Percentiles rank a stretch among this genome's conserved stretches.
phyloP scores from a whole-genome alignment of 2,113 vertebrate species.

The Hypocryptadius cinnamomeus region DNA sequence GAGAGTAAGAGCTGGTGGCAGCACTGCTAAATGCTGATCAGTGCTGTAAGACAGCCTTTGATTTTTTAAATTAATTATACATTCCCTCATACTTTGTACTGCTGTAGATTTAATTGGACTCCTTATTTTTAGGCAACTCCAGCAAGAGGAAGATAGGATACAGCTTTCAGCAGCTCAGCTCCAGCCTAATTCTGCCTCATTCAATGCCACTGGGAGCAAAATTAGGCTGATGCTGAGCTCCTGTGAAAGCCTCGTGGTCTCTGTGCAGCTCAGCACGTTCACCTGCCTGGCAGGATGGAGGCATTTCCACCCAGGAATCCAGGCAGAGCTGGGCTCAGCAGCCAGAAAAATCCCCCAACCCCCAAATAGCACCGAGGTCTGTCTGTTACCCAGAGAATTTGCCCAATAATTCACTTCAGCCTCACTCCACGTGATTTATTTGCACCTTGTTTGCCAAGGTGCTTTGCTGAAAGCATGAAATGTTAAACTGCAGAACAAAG shows the following conservation, averaged over 20 bases:
- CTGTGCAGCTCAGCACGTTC: not conserved
- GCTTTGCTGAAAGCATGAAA: not conserved
- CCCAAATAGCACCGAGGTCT: not conserved
- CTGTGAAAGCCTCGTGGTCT: not conserved
- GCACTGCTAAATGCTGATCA: constrained; percentile 50
- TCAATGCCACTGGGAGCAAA: constrained; percentile 25
- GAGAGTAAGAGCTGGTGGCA: constrained; percentile 13
- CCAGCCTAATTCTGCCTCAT: constrained; percentile 33
- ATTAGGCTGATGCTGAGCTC: constrained; percentile 36
- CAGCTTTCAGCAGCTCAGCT: constrained; percentile 22
- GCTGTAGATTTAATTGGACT: constrained; percentile 55
- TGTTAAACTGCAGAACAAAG: not conserved
- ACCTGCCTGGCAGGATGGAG: not conserved
- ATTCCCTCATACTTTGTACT: constrained; percentile 39
- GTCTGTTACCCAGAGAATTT: not conserved
- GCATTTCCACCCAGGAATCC: not conserved
- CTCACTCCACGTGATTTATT: not conserved
- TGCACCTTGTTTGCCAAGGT: not conserved
- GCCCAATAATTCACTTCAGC: not conserved
- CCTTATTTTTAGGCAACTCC: constrained; percentile 52
- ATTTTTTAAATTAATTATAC: constrained; percentile 59
- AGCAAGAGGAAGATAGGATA: not conserved
- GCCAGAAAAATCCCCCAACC: not conserved
- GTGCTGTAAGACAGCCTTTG: constrained; percentile 27
- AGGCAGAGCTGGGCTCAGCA: not conserved